Evolutionary conservation across 2,888 invertebrate species (phyloP), one percentile per base, ranked within the genome.

Genomic region (Stenchaetothrips biformis): DNA sequence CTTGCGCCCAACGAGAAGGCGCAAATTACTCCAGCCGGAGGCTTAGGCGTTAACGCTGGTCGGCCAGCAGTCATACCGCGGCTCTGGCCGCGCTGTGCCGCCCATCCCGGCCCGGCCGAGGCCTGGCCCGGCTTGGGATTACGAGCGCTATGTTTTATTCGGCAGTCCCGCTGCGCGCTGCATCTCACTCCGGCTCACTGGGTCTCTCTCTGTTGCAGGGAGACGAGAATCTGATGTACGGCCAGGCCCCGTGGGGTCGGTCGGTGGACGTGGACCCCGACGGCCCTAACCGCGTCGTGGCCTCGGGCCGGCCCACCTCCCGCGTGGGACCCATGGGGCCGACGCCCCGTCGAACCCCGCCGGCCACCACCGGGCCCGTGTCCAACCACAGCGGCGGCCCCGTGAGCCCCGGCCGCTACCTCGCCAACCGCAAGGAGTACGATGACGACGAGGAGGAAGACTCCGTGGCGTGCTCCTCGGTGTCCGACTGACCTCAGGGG

Each of bases 151-250:
- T 37, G 37, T 37, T 37, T 37, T 37, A 37, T 37, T 37, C 37
- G 37, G 37, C 37, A 4, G 37, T 4, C 4, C 37, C 2, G 37
- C 37, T 37, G 2, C 16, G 13, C 53, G 16, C 53, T 16, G 11
- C 53, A 53, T 18, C 11, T 53, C 53, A 6, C 13, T 4, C 11
- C 53, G 6, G 13, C 53, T 53, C n/a, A n/a, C 4, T 37, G 1
- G 67, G 48, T 80, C 77, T 21, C n/a, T 49, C 48, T 18, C 37
- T 37, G 37, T 37, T 37, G 11, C 67, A 74, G 67, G 67, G 67
- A 74, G 89, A 89, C 89, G 89, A 89, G 89, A 88, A 89, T 89
- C 88, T 90, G 90, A 90, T 89, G 89, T 88, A 83, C 81, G 83
- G 82, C 80, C 83, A 88, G 86, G 89, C 89, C 87, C 86, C 88